phyloP scores from a whole-genome alignment of 2,797 vertebrate species.

The Sarcophilus harrisii region DNA sequence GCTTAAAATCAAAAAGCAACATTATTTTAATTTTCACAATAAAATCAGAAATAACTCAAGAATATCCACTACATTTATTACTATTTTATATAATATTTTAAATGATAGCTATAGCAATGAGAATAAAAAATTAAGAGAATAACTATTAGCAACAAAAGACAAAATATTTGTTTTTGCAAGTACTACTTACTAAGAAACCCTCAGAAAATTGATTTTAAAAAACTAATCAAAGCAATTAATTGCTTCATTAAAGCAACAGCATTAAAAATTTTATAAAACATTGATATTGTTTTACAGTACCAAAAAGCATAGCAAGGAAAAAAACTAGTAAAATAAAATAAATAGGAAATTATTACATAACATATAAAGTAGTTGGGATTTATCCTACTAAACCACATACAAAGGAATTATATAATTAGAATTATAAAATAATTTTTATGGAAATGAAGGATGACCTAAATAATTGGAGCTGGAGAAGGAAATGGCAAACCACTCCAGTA shows the following conservation, averaged over 20 bases:
- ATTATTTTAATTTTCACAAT: not conserved
- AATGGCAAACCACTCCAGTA: too few relatives aligned
- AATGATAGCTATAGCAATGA: not conserved
- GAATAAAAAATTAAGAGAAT: not conserved
- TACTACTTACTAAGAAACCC: not conserved
- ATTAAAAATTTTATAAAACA: not conserved
- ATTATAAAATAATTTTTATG: not conserved
- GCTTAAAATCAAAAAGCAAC: not conserved
- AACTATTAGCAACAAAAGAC: not conserved
- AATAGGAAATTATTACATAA: not conserved
- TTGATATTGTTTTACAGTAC: not conserved
- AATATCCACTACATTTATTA: not conserved
- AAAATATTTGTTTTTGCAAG: not conserved
- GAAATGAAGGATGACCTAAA: not conserved
- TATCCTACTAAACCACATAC: not conserved
- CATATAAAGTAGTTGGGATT: not conserved
- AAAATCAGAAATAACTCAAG: not conserved
- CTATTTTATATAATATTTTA: not conserved
- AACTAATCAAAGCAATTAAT: not conserved
- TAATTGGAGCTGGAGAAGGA: not conserved
- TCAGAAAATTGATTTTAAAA: not conserved
- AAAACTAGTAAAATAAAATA: not conserved
- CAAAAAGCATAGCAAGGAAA: not conserved
- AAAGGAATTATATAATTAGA: not conserved
- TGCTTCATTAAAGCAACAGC: not conserved